Evolutionary conservation across 2,113 vertebrate genomes (phyloP).

Genomic region (Tretioscincus oriximinensis): DNA sequence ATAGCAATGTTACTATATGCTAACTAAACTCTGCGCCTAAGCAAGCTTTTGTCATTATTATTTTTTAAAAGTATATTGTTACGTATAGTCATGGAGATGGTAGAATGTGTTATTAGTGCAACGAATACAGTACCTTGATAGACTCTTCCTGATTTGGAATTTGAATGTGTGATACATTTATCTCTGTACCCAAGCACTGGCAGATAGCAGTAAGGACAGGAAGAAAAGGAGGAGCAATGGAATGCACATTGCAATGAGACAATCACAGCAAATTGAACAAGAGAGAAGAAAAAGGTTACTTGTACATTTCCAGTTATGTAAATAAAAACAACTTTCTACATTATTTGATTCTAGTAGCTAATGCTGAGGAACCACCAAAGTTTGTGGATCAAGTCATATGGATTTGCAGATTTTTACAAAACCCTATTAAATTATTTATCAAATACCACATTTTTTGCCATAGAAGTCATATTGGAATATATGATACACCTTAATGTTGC

Average conservation of each 20-base stretch:
- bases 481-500: too few relatives aligned
- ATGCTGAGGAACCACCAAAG: constrained; percentile 56
- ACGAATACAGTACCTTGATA: constrained; percentile 87
- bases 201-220: constrained; percentile 77
- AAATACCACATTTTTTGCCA: constrained; percentile 10
- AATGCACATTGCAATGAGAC: constrained; percentile 70
- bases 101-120: constrained; percentile 60
- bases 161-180: constrained; percentile 93
- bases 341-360: constrained; percentile 60
- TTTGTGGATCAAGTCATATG: constrained; percentile 56
- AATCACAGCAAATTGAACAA: constrained; percentile 60
- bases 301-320: constrained; percentile 65
- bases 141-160: constrained; percentile 88
- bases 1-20: constrained; percentile 38
- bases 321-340: constrained; percentile 60
- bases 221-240: constrained; percentile 77
- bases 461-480: too few relatives aligned
- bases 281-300: constrained; percentile 72
- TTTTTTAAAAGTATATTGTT: constrained; percentile 37
- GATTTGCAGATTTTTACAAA: constrained; percentile 27
- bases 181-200: constrained; percentile 95
- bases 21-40: constrained; percentile 19
- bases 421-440: constrained; percentile 56
- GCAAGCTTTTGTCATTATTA: constrained; percentile 21
- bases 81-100: constrained; percentile 53